phyloP scores from a whole-genome alignment of 2,797 vertebrate genomes.

The Syndactyla subalaris region DNA sequence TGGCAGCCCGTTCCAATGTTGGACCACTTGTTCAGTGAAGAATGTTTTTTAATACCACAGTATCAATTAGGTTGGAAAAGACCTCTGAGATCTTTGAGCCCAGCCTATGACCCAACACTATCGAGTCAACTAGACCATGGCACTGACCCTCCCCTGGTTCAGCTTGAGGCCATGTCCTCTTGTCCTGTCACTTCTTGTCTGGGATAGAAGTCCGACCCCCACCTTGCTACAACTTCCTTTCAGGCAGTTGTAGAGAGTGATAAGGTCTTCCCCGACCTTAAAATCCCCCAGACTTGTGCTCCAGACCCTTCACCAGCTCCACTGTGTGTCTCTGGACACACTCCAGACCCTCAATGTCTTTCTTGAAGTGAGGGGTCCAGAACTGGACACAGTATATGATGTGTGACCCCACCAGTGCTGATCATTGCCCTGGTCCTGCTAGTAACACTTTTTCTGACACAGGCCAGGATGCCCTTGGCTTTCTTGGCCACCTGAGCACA shows the following conservation, averaged over 20 bases:
- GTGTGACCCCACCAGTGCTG: neutral
- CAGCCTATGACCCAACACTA: neutral
- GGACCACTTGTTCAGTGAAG: neutral
- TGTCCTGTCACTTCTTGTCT: neutral
- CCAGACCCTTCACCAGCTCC: neutral
- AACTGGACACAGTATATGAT: neutral
- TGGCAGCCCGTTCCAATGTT: neutral
- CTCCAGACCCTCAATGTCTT: neutral
- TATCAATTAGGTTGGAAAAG: neutral
- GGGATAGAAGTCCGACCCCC: fast-evolving
- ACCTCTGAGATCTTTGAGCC: neutral
- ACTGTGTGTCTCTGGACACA: fast-evolving
- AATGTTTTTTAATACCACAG: neutral
- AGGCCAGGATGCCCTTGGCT: neutral
- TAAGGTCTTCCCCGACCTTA: neutral
- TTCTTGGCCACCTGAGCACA: neutral
- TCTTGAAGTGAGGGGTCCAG: neutral
- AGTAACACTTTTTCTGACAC: neutral
- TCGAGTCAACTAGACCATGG: neutral
- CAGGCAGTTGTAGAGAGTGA: neutral
- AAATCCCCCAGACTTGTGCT: neutral
- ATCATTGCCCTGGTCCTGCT: neutral
- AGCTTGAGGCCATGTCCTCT: neutral
- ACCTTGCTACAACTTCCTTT: neutral
- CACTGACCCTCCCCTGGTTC: neutral